Conservation (phyloP, 2,888 invertebrate species). For the Stramonita haemastoma region DNA sequence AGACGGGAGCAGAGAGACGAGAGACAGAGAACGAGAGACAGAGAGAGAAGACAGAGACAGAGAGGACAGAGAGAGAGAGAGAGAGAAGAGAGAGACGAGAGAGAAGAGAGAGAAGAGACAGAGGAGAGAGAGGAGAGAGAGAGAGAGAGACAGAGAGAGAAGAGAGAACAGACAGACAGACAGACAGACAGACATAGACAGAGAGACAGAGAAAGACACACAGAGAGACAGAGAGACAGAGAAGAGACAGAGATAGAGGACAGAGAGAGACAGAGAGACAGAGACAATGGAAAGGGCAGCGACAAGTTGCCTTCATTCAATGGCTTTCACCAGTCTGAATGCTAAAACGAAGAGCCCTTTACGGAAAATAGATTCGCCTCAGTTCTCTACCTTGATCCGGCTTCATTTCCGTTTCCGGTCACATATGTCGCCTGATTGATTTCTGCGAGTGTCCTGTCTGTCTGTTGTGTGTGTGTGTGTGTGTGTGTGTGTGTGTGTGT, state of each 20-base stretch:
- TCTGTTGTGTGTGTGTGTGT: neutral
- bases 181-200: too few relatives aligned
- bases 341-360: neutral
- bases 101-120: too few relatives aligned
- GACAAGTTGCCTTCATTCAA: neutral
- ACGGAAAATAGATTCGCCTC: neutral
- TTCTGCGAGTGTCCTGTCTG: neutral
- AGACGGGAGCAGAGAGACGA: too few relatives aligned
- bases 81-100: too few relatives aligned
- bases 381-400: neutral
- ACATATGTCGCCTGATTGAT: slow-evolving; percentile 4
- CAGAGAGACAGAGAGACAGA: too few relatives aligned
- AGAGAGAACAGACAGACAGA: too few relatives aligned
- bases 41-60: too few relatives aligned
- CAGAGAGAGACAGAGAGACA: neutral
- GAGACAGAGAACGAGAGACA: neutral
- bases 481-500: neutral
- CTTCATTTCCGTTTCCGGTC: slow-evolving; percentile 29
- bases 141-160: too few relatives aligned
- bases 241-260: neutral
- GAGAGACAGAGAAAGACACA: too few relatives aligned
- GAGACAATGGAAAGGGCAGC: neutral
- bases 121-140: too few relatives aligned
- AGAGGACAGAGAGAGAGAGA: too few relatives aligned
- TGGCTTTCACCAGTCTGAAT: slow-evolving; percentile 8